Conservation (phyloP, 2,797 vertebrate species). For the Channa striata region DNA sequence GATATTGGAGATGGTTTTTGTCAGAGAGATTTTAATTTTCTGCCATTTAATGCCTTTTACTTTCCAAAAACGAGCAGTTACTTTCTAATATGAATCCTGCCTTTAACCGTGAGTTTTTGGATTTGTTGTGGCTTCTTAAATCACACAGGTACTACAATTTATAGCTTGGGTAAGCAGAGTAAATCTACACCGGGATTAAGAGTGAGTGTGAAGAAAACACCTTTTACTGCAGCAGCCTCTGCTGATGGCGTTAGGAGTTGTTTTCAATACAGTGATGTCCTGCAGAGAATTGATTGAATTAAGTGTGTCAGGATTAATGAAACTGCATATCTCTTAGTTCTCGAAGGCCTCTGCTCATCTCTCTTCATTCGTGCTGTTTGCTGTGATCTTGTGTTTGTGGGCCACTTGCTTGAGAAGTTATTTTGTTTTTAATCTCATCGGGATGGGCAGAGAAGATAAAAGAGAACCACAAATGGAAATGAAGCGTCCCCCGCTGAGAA, state of each 20-base stretch:
- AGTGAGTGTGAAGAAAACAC: conserved; percentile 52
- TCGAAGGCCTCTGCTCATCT: conserved; percentile 33
- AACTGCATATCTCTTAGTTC: conserved; percentile 59
- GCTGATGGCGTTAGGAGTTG: conserved; percentile 70
- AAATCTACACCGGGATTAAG: conserved; percentile 68
- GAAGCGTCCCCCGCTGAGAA: conserved; percentile 43
- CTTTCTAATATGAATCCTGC: conserved; percentile 7
- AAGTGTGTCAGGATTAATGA: conserved; percentile 75
- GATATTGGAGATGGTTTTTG: conserved; percentile 6
- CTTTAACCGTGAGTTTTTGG: conserved; percentile 3
- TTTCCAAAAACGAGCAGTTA: conserved; percentile 1
- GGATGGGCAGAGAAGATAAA: conserved; percentile 67
- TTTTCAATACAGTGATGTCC: conserved; percentile 67
- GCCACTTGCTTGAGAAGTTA: conserved; percentile 54
- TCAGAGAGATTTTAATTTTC: conserved; percentile 17
- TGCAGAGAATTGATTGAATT: conserved; percentile 72
- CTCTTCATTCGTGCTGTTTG: conserved; percentile 50
- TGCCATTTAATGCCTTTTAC: neutral
- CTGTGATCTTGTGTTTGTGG: conserved; percentile 64
- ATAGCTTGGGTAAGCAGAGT: conserved; percentile 36
- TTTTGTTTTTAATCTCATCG: conserved; percentile 62
- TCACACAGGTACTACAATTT: conserved; percentile 36
- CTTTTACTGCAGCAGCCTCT: conserved; percentile 59
- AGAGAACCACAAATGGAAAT: conserved; percentile 59
- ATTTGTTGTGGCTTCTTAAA: conserved; percentile 55